Conservation (phyloP, 2,888 invertebrate genomes). For the Oxytorus armatus region DNA sequence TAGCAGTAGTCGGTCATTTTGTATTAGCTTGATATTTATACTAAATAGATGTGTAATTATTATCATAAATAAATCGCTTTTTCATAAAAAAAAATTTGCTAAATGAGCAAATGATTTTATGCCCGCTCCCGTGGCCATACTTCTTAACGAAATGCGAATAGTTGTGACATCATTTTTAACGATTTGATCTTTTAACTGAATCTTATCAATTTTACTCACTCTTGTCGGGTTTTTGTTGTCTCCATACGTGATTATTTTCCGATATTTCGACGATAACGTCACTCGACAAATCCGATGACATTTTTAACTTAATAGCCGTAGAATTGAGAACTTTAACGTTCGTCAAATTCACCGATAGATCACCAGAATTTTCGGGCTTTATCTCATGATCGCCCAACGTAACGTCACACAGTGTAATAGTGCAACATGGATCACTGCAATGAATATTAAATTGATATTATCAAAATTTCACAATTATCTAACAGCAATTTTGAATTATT, state of each 20-base stretch:
- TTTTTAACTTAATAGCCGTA: constrained; percentile 80
- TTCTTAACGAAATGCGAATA: too few species aligned
- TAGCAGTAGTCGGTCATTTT: too few species aligned
- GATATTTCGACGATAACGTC: constrained; percentile 80
- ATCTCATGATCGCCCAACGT: constrained; percentile 91
- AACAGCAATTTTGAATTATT: background rate
- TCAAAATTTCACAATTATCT: too few species aligned
- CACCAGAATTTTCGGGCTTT: constrained; percentile 79
- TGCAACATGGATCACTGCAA: constrained; percentile 92
- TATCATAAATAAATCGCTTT: too few species aligned
- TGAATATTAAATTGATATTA: background rate
- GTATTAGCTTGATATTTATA: too few species aligned
- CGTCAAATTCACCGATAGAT: constrained; percentile 79
- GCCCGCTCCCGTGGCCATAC: too few species aligned
- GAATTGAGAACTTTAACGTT: constrained; percentile 82
- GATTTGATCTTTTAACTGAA: background rate
- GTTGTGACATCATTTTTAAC: too few species aligned
- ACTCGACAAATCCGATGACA: constrained; percentile 77
- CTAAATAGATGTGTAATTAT: too few species aligned
- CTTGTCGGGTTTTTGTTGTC: constrained; percentile 78
- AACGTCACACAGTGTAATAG: constrained; percentile 93
- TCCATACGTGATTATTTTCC: constrained; percentile 81
- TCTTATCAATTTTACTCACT: constrained; percentile 71
- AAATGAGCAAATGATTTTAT: too few species aligned
- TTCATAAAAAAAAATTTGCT: too few species aligned